Base-by-base conservation (phyloP, 2,113 vertebrate genomes). In the Rhinichthys klamathensis region DNA sequence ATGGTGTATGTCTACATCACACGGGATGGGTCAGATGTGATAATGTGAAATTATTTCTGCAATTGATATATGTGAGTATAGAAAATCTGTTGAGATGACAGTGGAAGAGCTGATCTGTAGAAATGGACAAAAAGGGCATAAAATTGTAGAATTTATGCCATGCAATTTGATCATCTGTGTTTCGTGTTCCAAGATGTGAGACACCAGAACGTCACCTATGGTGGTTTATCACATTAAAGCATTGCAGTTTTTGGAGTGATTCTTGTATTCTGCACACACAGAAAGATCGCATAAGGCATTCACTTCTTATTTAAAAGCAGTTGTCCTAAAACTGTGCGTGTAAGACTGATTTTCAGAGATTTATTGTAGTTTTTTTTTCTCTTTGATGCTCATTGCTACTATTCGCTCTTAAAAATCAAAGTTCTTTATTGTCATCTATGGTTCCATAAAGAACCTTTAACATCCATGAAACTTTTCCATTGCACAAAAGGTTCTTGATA, bases 1-100 rank as follows among this genome's bases (percentile, higher is more conserved):
- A 72, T 85, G 49, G 82, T 82, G 41, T 46, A 80, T 82, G 46
- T 77, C 54, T 78, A 30, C 60, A 72, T 79, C 41, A 83, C 49
- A 67, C 44, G 15, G 32, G 44, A 58, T 15, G 30, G 30, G 67
- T 72, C 81, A 58, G 9, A 38, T 35, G 80, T 69, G 80, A 58
- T 69, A 25, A 41, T 58, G 25, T 25, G 56, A 76, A 82, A 85
- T 78, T 63, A 82, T 88, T 77, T 54, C 76, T 60, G 32, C 76
- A 41, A 38, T 79, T 60, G 11, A 13, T 35, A 44, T 38, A 30
- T 77, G 46, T 79, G 32, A 21, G 73, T 54, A 10, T 54, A 30
- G 15, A 54, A 51, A 16, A 25, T 75, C 30, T 49, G 13, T 27
- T 76, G 15, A 76, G 12, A n/a, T 73, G 67, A 11, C 4, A 7